Percentiles rank a stretch among this genome's conserved stretches.
Evolutionary conservation across 2,113 vertebrate species (phyloP).

Genomic region (Empidonax traillii): DNA sequence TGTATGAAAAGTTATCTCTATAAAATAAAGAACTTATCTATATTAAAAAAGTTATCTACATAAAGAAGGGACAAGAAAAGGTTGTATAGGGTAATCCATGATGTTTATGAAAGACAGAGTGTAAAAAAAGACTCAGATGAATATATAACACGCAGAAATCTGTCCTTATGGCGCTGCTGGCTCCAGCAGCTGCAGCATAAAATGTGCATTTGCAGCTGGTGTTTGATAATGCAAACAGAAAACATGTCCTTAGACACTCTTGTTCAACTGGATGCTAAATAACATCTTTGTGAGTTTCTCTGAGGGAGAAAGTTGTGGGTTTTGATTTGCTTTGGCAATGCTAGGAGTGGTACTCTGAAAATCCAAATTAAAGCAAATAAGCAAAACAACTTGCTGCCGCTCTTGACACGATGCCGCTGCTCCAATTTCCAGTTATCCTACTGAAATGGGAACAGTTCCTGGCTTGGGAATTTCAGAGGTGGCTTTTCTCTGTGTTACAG

Average conservation of each 20-base stretch:
- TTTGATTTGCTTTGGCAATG: fast-evolving
- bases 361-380: background rate
- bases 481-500: background rate
- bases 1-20: background rate
- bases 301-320: background rate
- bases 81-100: background rate
- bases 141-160: background rate
- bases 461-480: background rate
- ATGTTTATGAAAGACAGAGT: background rate
- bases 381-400: background rate
- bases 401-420: background rate
- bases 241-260: background rate
- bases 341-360: background rate
- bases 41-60: background rate
- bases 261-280: fast-evolving
- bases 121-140: background rate
- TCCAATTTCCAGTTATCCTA: background rate
- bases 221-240: background rate
- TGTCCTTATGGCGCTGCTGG: background rate
- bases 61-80: background rate
- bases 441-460: background rate
- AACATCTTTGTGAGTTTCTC: background rate
- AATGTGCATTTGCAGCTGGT: background rate
- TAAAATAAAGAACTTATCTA: background rate
- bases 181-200: background rate